Evolutionary conservation across 2,797 vertebrate species (phyloP).

Genomic region (Cetoscarus ocellatus): DNA sequence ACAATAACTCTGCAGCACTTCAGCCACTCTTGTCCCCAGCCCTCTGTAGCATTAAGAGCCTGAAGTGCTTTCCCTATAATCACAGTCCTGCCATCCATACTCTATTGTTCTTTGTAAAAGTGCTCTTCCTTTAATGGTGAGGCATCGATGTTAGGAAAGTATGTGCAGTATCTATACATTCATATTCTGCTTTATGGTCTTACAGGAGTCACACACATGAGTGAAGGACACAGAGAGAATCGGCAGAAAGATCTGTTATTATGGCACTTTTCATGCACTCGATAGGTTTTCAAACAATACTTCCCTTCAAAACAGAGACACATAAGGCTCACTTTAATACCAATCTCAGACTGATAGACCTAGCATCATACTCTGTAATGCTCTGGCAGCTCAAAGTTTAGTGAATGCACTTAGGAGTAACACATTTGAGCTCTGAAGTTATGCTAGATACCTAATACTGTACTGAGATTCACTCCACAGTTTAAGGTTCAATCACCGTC

Average conservation of each 20-base stretch:
- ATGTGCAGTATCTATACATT: constrained; percentile 29
- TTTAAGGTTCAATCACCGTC: constrained; percentile 3
- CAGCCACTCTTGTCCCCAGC: constrained; percentile 23
- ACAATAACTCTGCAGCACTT: constrained; percentile 49
- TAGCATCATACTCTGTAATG: constrained; percentile 33
- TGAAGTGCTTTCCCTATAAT: constrained; percentile 1
- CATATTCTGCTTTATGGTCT: constrained; percentile 40
- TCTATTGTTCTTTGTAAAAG: constrained; percentile 42
- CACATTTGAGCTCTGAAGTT: constrained; percentile 39
- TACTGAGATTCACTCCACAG: constrained; percentile 18
- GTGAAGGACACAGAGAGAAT: constrained; percentile 42
- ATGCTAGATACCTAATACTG: constrained; percentile 20
- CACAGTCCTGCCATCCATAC: constrained; percentile 33
- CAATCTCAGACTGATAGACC: constrained; percentile 32
- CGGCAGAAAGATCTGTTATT: constrained; percentile 41
- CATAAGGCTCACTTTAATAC: constrained; percentile 26
- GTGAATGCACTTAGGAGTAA: constrained; percentile 36
- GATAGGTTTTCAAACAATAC: constrained; percentile 28
- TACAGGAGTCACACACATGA: constrained; percentile 24
- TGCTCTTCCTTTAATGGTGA: constrained; percentile 29
- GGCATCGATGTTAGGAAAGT: constrained; percentile 30
- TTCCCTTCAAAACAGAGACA: constrained; percentile 55
- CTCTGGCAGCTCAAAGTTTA: constrained; percentile 28
- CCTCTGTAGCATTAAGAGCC: constrained; percentile 36
- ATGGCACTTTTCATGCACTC: constrained; percentile 44